phyloP scores from a whole-genome alignment of 30 jellyfish, hydroid and myxozoan species.

The Hydractinia symbiolongicarpus region DNA sequence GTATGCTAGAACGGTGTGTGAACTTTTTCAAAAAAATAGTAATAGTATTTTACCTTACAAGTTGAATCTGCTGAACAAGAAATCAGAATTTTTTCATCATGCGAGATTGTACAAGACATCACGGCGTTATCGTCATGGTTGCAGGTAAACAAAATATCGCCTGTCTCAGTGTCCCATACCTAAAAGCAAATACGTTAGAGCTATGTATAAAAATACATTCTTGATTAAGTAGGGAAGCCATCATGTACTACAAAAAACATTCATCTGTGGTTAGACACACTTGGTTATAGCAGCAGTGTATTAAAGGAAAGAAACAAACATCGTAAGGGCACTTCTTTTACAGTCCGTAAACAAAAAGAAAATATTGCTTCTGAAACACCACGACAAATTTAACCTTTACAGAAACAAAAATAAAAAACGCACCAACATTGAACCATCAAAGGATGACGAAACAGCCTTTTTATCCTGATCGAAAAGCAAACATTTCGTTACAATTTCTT shows the following conservation, averaged over 20 bases:
- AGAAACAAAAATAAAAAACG: neutral
- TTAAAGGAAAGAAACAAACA: neutral
- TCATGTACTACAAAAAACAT: neutral
- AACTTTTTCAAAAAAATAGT: neutral
- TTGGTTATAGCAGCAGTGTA: neutral
- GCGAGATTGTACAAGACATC: slow-evolving; percentile 56
- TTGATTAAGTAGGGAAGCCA: too few relatives aligned
- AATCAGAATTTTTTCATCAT: slow-evolving; percentile 38
- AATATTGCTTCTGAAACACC: too few relatives aligned
- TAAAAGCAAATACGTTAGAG: neutral
- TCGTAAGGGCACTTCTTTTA: neutral
- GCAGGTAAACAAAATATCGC: slow-evolving; percentile 34
- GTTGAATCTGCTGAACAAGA: slow-evolving; percentile 74
- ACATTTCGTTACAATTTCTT: slow-evolving; percentile 45
- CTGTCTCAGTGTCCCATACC: slow-evolving; percentile 70
- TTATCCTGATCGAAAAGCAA: slow-evolving; percentile 13
- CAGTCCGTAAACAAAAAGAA: neutral
- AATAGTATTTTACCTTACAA: slow-evolving; percentile 43
- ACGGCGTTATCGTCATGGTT: slow-evolving; percentile 51
- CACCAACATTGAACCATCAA: slow-evolving; percentile 44
- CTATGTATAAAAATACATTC: too few relatives aligned
- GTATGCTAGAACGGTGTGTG: too few relatives aligned
- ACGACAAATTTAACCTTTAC: too few relatives aligned
- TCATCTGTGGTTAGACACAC: neutral
- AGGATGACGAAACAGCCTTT: slow-evolving; percentile 47